These are phyloP conservation scores for Notocelia uddmanniana DNA, from an alignment of 2,888 invertebrate species.

Conservation along the genomic window DNA sequence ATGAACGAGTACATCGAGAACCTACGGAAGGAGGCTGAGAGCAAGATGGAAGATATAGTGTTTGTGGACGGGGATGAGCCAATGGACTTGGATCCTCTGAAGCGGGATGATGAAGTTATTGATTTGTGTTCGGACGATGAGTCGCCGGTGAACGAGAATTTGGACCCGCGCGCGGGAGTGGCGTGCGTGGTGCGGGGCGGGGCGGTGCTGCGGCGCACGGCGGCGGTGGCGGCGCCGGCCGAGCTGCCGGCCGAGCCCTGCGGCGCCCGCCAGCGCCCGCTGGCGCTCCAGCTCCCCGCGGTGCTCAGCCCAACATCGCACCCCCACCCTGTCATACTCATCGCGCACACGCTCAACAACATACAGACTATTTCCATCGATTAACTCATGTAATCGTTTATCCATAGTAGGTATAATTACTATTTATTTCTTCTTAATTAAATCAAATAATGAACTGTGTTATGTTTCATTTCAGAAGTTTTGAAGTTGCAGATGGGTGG, in stretches of 20 bases:
- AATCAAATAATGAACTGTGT: slow-evolving; percentile 67
- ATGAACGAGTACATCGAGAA: slow-evolving; percentile 76
- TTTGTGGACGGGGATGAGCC: slow-evolving; percentile 75
- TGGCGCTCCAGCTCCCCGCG: slow-evolving; percentile 75
- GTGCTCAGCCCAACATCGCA: slow-evolving; percentile 74
- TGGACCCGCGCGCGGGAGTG: slow-evolving; percentile 75
- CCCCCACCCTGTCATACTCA: slow-evolving; percentile 78
- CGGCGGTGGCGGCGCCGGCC: slow-evolving; percentile 67
- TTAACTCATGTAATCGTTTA: slow-evolving; percentile 71
- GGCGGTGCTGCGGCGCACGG: slow-evolving; percentile 52
- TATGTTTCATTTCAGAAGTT: slow-evolving; percentile 57
- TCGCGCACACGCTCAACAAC: slow-evolving; percentile 77
- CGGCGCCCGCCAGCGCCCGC: slow-evolving; percentile 65
- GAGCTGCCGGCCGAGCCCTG: slow-evolving; percentile 31
- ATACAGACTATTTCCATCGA: slow-evolving; percentile 82
- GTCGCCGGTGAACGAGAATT: slow-evolving; percentile 73
- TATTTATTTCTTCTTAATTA: slow-evolving; percentile 75
- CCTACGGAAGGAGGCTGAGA: slow-evolving; percentile 65
- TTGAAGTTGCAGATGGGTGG: not conserved
- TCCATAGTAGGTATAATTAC: slow-evolving; percentile 65
- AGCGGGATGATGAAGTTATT: slow-evolving; percentile 85
- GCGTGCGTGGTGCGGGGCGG: slow-evolving; percentile 58
- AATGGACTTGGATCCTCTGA: slow-evolving; percentile 69
- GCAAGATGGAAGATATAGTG: slow-evolving; percentile 72
- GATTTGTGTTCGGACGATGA: slow-evolving; percentile 90